Base-by-base conservation (phyloP, 2,888 invertebrate species). In the Loripinus fragilis region DNA sequence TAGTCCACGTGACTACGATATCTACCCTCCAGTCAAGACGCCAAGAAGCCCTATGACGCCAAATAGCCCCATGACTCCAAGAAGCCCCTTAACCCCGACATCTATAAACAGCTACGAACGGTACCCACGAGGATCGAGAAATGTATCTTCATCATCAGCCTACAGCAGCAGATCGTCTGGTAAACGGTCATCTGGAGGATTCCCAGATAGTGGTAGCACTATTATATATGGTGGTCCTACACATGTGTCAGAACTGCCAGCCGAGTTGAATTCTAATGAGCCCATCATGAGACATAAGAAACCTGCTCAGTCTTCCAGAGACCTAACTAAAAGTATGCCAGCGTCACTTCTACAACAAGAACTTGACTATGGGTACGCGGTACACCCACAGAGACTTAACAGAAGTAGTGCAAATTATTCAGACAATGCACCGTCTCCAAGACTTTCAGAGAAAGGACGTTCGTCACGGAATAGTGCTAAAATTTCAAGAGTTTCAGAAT, bases 191-290 rank as follows among this genome's bases (percentile, higher is more conserved):
- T 83, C 82, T 33, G 84, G 80, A 30, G 81, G 80, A 23, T 85
- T 79, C 35, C 74, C 82, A 2, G 68, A 77, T 41, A 76, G 75
- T 23, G 87, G 85, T 28, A 73, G 80, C 10, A 74, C 78, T 20
- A 79, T 65, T 30, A 80, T 83, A 68, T 75, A 66, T 30, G 75
- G 81, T 28, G 5, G 60, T 20, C 15, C 67, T 55, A 30, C 74
- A 73, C 76, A 84, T 67, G 42, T 85, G 20, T 64, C 80, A 38
- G 87, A 88, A 20, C 67, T 88, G 28, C 88, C 88, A 0, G 85
- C 83, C 3, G 89, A 89, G 68, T 88, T 88, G 41, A 78, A 84
- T 28, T 67, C 80, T n/a, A 68, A 64, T 52, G 85, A 85, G 5
- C 83, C 87, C 1, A 79, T 85, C 15, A 66, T 83, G 69, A 77